These are phyloP conservation scores for Tenualosa ilisha DNA, from an alignment of 2,797 vertebrate genomes.

Conservation along the genomic window DNA sequence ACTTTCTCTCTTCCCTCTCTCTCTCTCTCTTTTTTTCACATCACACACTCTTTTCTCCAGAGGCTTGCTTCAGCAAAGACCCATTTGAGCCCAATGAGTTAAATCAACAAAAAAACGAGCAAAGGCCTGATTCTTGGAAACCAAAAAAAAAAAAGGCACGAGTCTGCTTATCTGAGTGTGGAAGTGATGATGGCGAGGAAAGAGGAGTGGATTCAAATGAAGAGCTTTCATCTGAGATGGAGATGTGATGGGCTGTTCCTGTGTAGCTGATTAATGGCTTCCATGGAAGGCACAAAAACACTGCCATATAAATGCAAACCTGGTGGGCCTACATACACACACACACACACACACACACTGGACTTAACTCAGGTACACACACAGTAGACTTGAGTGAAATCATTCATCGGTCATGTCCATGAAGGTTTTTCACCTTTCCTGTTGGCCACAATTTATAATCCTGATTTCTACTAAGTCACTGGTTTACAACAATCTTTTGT, in stretches of 20 bases:
- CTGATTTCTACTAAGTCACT: no score
- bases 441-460: no score
- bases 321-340: no score
- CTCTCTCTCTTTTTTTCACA: slow-evolving; percentile 34
- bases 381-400: no score
- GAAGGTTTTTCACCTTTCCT: no score
- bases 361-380: no score
- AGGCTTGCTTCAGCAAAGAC: slow-evolving; percentile 69
- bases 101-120: slow-evolving; percentile 50
- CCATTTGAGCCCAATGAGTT: slow-evolving; percentile 49
- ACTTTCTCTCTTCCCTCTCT: slow-evolving; percentile 56
- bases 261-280: slow-evolving; percentile 44
- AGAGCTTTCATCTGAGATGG: slow-evolving; percentile 50
- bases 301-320: not conserved
- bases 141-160: slow-evolving; percentile 44
- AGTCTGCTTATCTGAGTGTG: slow-evolving; percentile 52
- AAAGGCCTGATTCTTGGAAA: slow-evolving; percentile 45
- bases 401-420: no score
- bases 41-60: slow-evolving; percentile 50
- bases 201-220: slow-evolving; percentile 43
- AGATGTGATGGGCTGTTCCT: slow-evolving; percentile 35
- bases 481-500: no score
- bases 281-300: not conserved
- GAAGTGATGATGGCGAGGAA: slow-evolving; percentile 52
- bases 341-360: no score